These are phyloP conservation scores for Irena cyanogastra DNA, from an alignment of 2,113 vertebrate genomes.

Conservation along the genomic window DNA sequence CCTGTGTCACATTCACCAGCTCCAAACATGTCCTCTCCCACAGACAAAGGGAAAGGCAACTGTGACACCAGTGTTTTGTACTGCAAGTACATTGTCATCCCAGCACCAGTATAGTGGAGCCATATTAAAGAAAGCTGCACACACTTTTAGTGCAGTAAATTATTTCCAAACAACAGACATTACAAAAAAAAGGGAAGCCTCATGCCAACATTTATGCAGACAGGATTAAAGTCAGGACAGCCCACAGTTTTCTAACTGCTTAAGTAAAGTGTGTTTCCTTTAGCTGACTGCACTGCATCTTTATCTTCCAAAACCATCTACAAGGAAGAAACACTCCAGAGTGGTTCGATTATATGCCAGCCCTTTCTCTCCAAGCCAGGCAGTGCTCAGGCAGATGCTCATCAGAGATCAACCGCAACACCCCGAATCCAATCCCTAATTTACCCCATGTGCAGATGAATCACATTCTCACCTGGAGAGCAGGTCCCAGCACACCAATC, in stretches of 20 bases:
- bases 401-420: background rate
- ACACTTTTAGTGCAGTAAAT: background rate
- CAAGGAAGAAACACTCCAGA: background rate
- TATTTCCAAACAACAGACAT: background rate
- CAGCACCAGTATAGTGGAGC: background rate
- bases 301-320: background rate
- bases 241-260: background rate
- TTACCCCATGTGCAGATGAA: background rate
- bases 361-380: background rate
- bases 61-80: background rate
- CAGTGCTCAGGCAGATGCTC: background rate
- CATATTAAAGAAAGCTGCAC: background rate
- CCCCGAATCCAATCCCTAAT: background rate
- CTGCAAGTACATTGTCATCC: background rate
- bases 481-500: background rate
- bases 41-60: background rate
- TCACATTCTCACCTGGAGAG: slow-evolving; percentile 21
- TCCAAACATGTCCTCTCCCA: background rate
- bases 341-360: background rate
- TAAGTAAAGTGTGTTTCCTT: background rate
- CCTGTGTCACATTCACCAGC: background rate
- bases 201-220: background rate
- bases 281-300: background rate
- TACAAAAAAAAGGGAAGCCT: background rate
- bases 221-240: background rate